These are phyloP conservation scores for Crotalus helleri DNA, from an alignment of 2,113 vertebrate genomes.

Conservation along the genomic window DNA sequence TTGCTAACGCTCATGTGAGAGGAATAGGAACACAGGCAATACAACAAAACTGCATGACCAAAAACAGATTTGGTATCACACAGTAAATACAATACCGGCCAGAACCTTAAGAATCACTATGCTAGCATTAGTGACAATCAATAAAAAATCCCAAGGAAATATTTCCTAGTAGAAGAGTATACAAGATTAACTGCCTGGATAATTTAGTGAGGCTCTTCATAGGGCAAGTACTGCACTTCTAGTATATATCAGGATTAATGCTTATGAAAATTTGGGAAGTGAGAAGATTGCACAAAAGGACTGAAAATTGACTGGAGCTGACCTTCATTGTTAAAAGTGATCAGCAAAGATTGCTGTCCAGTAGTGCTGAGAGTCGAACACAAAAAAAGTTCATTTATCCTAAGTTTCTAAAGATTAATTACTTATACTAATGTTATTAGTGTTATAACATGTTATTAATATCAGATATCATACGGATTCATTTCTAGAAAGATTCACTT, in stretches of 20 bases:
- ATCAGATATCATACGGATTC: rapidly evolving
- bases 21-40: no score
- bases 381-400: neutral
- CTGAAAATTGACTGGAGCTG: neutral
- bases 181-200: neutral
- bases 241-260: neutral
- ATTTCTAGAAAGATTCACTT: neutral
- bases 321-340: neutral
- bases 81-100: neutral
- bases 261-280: neutral
- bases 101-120: neutral
- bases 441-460: neutral
- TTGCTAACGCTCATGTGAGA: neutral
- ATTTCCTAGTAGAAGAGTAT: neutral
- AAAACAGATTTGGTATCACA: neutral
- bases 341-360: neutral
- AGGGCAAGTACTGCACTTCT: neutral
- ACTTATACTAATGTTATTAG: no score
- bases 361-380: neutral
- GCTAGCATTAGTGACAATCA: neutral
- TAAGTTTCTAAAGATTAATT: neutral
- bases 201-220: neutral
- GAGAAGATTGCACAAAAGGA: neutral
- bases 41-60: neutral
- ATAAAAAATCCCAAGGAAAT: neutral